Evolutionary conservation across 2,797 vertebrate genomes (phyloP).

Genomic region (Sternotherus odoratus): DNA sequence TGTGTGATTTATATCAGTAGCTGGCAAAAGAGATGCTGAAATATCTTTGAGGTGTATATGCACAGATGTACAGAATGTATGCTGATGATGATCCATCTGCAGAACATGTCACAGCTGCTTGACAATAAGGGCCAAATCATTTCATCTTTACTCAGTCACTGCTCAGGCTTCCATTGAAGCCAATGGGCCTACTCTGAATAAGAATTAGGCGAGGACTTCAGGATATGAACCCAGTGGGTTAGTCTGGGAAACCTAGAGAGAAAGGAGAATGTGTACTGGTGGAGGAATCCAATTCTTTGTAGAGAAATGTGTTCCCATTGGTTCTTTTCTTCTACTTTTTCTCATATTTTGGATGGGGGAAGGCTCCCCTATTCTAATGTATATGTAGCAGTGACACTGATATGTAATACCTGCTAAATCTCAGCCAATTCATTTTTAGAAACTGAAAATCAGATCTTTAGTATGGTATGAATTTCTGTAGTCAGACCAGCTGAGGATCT

Average conservation of each 20-base stretch:
- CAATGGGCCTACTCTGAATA: neutral
- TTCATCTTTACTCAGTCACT: neutral
- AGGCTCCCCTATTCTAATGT: neutral
- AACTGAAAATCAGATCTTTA: neutral
- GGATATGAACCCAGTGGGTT: neutral
- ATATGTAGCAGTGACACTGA: neutral
- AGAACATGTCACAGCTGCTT: conserved; percentile 14
- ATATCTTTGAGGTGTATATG: conserved; percentile 53
- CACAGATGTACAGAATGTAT: conserved; percentile 16
- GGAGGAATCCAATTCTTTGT: neutral
- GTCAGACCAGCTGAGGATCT: neutral
- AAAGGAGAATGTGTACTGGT: neutral
- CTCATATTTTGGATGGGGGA: neutral
- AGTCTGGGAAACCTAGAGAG: neutral
- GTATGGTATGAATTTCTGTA: neutral
- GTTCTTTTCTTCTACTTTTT: neutral
- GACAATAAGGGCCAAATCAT: neutral
- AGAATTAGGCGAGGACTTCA: neutral
- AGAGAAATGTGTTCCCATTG: neutral
- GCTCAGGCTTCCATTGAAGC: neutral
- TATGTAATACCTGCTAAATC: neutral
- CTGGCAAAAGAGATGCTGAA: conserved; percentile 52
- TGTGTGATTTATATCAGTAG: conserved; percentile 30
- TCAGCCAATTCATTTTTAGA: neutral
- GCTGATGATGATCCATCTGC: conserved; percentile 28